Evolutionary conservation across 2,888 invertebrate genomes (phyloP).

Genomic region (Nomada hirtipes): DNA sequence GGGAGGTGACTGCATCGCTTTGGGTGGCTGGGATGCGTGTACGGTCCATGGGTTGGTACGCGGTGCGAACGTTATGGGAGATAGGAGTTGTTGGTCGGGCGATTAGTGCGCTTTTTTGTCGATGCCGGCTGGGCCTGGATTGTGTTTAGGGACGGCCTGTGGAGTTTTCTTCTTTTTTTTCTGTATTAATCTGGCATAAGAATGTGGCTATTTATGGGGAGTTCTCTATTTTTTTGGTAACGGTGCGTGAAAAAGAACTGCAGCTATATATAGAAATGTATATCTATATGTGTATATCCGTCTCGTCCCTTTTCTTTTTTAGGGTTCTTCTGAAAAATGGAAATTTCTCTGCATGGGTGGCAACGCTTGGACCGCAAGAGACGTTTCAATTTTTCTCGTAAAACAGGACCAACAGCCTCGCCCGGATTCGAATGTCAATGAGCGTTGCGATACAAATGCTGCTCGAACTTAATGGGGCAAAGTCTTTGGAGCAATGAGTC

Average conservation of each 20-base stretch:
- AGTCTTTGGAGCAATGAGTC: neutral
- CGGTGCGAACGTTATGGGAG: neutral
- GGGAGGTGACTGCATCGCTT: slow-evolving; percentile 14
- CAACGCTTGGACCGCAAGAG: neutral
- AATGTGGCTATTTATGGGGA: too few species aligned
- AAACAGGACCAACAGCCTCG: neutral
- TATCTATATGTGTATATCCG: neutral
- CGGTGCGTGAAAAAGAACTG: too few species aligned
- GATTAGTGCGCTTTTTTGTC: neutral
- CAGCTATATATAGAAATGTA: too few species aligned
- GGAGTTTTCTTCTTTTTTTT: too few species aligned
- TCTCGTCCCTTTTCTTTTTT: neutral
- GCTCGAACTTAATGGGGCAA: neutral
- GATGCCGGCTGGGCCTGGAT: too few species aligned
- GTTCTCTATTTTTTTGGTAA: too few species aligned
- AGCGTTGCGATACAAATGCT: neutral
- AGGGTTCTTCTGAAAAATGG: neutral
- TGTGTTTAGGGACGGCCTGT: too few species aligned
- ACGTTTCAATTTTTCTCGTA: neutral
- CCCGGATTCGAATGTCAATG: neutral
- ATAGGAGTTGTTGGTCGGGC: neutral
- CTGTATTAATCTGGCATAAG: too few species aligned
- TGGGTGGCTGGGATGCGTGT: neutral
- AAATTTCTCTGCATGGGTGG: too few species aligned
- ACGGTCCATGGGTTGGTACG: neutral